Evolutionary conservation across 2,797 vertebrate genomes (phyloP).

Genomic region (Halcyon leucocephala): DNA sequence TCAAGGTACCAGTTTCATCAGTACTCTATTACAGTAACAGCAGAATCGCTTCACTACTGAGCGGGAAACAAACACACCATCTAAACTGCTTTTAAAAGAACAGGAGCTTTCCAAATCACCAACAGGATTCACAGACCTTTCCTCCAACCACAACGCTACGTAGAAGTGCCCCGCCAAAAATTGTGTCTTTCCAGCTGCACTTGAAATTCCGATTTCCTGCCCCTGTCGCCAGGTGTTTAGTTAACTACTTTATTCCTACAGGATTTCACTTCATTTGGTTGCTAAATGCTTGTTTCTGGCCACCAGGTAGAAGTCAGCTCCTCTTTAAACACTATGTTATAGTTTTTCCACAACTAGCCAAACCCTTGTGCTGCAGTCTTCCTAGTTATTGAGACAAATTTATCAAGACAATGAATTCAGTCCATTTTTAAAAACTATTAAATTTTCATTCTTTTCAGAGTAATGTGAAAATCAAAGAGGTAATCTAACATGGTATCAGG

Average conservation of each 20-base stretch:
- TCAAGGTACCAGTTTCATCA: not conserved
- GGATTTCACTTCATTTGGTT: not conserved
- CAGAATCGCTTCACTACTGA: not conserved
- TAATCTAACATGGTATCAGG: not conserved
- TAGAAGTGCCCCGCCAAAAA: not conserved
- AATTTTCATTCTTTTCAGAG: not conserved
- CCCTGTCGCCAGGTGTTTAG: not conserved
- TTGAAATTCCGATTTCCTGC: not conserved
- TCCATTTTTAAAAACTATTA: not conserved
- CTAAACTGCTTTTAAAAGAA: not conserved
- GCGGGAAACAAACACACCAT: not conserved
- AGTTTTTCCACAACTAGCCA: not conserved
- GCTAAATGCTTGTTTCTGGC: not conserved
- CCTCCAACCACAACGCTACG: not conserved
- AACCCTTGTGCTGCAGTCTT: not conserved
- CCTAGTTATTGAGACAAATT: not conserved
- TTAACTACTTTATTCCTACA: not conserved
- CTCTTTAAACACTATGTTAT: not conserved
- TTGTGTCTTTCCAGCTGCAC: not conserved
- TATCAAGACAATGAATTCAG: not conserved
- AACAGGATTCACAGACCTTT: not conserved
- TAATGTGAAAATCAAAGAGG: not conserved
- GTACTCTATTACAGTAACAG: not conserved
- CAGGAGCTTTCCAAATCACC: not conserved
- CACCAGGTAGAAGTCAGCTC: not conserved